Percentiles rank a stretch among this genome's conserved stretches.
phyloP scores from a whole-genome alignment of 2,888 invertebrate species.

The Oscheius onirici region DNA sequence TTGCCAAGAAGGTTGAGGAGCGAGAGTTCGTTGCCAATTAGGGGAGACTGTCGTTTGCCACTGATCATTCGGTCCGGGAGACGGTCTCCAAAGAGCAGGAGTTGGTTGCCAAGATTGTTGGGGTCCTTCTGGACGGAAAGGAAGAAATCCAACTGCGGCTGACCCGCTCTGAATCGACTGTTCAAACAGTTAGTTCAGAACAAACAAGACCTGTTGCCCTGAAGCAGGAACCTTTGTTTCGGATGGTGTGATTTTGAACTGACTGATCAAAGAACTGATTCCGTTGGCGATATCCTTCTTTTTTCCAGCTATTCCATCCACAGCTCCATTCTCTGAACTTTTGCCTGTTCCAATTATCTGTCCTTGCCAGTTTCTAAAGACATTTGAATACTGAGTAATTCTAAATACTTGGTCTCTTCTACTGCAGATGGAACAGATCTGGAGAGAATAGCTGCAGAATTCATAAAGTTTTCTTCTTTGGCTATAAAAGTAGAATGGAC shows the following conservation, averaged over 20 bases:
- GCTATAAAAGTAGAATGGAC: conserved; percentile 22
- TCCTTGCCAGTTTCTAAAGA: neutral
- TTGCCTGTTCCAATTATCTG: too few species aligned
- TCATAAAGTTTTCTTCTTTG: conserved; percentile 1
- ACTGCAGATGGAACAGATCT: conserved; percentile 1
- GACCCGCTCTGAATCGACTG: conserved; percentile 12
- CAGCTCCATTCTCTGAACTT: neutral
- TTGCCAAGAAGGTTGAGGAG: conserved; percentile 26
- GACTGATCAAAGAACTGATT: conserved; percentile 3
- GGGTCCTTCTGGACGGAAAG: neutral
- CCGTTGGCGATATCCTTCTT: conserved; percentile 20
- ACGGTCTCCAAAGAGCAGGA: neutral
- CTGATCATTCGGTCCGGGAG: conserved; percentile 27
- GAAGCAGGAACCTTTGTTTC: neutral
- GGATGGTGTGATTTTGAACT: conserved; percentile 26
- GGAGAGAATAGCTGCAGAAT: neutral
- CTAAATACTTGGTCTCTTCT: neutral
- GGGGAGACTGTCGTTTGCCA: conserved; percentile 2
- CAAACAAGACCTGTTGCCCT: neutral
- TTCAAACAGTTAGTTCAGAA: too few species aligned
- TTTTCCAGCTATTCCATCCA: conserved; percentile 17
- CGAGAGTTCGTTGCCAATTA: conserved; percentile 17
- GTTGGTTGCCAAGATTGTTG: neutral
- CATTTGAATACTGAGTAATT: neutral
- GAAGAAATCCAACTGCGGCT: neutral